phyloP scores from a whole-genome alignment of 2,113 vertebrate species.

The Pseudorasbora parva region DNA sequence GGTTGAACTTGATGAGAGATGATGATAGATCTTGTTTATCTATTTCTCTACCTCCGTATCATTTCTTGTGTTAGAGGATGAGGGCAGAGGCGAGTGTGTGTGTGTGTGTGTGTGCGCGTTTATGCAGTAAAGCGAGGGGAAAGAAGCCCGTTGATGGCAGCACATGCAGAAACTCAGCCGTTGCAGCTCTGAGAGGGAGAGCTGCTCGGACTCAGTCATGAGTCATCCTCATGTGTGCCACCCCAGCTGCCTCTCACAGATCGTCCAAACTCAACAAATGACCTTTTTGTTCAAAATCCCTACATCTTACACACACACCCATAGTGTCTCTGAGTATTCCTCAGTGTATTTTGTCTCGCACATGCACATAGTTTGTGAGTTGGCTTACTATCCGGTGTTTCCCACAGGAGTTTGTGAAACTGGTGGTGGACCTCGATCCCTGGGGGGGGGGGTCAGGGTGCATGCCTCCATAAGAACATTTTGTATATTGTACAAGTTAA shows the following conservation, averaged over 20 bases:
- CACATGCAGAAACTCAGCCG: constrained; percentile 22
- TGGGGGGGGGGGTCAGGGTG: no score
- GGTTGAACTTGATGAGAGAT: background rate
- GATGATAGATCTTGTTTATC: background rate
- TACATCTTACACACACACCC: constrained; percentile 12
- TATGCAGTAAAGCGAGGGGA: constrained; percentile 31
- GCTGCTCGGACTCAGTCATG: constrained; percentile 28
- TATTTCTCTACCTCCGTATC: background rate
- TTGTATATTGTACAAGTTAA: no score
- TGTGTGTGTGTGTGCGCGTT: constrained; percentile 8
- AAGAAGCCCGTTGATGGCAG: background rate
- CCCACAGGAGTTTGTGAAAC: no score
- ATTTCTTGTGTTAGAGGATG: background rate
- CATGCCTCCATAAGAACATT: no score
- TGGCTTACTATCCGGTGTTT: background rate
- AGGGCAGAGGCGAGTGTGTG: background rate
- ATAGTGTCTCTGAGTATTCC: background rate
- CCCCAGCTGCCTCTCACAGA: constrained; percentile 35
- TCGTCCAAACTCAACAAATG: constrained; percentile 31
- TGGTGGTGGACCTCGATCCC: no score
- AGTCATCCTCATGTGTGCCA: constrained; percentile 17
- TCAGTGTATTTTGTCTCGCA: background rate
- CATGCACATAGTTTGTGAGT: background rate
- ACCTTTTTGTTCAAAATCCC: constrained; percentile 48
- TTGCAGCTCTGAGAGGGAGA: constrained; percentile 8